These are phyloP conservation scores for Protobothrops mucrosquamatus DNA, from an alignment of 2,113 vertebrate genomes.

Conservation along the genomic window DNA sequence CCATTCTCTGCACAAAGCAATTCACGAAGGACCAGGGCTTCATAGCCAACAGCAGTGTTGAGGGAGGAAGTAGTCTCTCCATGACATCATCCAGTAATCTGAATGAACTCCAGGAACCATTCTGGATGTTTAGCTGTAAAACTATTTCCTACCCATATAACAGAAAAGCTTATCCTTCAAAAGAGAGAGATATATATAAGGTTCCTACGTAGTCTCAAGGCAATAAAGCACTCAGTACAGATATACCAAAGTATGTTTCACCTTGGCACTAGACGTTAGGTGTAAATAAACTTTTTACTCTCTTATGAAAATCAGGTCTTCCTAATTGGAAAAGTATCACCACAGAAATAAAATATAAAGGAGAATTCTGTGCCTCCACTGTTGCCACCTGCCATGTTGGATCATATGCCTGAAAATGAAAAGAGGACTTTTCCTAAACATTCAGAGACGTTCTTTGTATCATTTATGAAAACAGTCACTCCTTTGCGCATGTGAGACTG, in stretches of 20 bases:
- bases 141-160: too few species aligned
- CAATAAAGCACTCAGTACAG: background rate
- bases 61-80: background rate
- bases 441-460: background rate
- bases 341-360: background rate
- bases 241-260: background rate
- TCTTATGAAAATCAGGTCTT: background rate
- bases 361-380: background rate
- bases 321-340: background rate
- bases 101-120: background rate
- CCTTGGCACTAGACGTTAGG: background rate
- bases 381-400: conserved; percentile 2
- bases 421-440: background rate
- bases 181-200: too few species aligned
- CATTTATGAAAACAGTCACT: conserved; percentile 38
- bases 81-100: background rate
- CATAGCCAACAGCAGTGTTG: background rate
- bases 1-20: background rate
- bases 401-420: conserved; percentile 6
- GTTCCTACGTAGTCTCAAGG: too few species aligned
- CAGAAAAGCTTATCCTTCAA: too few species aligned
- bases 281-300: background rate
- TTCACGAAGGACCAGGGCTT: background rate
- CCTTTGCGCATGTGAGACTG: conserved; percentile 46
- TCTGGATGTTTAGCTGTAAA: background rate